These are phyloP conservation scores for Smithornis capensis DNA, from an alignment of 2,113 vertebrate species.

Conservation along the genomic window DNA sequence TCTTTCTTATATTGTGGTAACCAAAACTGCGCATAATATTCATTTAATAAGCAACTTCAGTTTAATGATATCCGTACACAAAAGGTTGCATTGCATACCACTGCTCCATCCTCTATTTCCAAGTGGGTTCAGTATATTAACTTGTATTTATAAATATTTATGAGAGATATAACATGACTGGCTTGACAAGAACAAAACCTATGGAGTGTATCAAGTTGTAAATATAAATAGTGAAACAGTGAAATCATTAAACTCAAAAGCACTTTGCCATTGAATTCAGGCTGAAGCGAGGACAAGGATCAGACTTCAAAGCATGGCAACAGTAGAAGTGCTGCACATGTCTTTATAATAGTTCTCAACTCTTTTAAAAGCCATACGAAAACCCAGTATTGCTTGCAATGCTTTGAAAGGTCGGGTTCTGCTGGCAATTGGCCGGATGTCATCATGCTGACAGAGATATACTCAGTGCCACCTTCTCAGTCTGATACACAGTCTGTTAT, in stretches of 20 bases:
- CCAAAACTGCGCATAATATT: not conserved
- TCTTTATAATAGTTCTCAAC: not conserved
- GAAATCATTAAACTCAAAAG: not conserved
- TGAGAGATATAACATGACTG: not conserved
- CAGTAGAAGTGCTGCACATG: not conserved
- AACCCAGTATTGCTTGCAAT: not conserved
- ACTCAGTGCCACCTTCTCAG: not conserved
- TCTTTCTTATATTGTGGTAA: not conserved
- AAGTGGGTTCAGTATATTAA: constrained; percentile 8
- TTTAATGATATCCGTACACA: not conserved
- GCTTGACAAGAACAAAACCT: constrained; percentile 15
- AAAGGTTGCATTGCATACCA: not conserved
- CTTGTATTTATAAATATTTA: constrained; percentile 31
- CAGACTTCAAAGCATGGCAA: not conserved
- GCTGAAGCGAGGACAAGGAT: not conserved
- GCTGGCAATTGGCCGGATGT: not conserved
- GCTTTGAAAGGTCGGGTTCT: not conserved
- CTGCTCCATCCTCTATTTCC: not conserved
- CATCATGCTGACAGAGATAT: not conserved
- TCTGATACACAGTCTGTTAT: not conserved
- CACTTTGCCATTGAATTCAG: not conserved
- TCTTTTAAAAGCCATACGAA: not conserved
- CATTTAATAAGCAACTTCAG: not conserved
- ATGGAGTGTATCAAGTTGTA: not conserved
- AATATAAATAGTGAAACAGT: not conserved